Evolutionary conservation across 1,140 invertebrate genomes (phyloP).

Genomic region (Probaryconus sp.): DNA sequence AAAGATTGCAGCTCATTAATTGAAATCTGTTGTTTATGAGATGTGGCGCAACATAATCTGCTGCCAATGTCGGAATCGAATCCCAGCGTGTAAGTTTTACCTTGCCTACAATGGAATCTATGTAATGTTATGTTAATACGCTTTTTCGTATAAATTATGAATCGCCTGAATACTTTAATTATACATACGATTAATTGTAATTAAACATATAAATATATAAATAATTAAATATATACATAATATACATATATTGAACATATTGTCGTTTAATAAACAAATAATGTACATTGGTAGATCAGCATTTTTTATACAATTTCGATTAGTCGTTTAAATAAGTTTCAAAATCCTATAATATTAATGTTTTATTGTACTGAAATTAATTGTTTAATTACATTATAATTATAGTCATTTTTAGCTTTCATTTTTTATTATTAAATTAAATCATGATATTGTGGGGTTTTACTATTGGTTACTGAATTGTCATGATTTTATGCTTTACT

Average conservation of each 20-base stretch:
- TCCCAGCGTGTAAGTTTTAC: conserved; percentile 45
- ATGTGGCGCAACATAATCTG: conserved; percentile 35
- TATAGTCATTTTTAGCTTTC: no score
- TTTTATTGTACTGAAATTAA: no score
- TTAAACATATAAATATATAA: conserved; percentile 66
- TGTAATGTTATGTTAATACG: conserved; percentile 65
- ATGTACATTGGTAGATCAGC: conserved; percentile 36
- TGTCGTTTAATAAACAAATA: conserved; percentile 61
- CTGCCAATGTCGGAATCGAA: conserved; percentile 63
- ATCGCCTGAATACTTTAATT: conserved; percentile 64
- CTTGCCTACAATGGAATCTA: conserved; percentile 60
- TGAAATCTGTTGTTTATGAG: conserved; percentile 24
- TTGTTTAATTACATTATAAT: no score
- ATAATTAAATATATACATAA: conserved; percentile 66
- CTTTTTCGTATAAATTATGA: conserved; percentile 72
- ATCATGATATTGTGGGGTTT: no score
- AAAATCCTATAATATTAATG: background rate
- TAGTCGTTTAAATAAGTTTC: conserved; percentile 1
- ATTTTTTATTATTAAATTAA: no score
- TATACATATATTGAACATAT: conserved; percentile 68
- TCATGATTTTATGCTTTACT: no score
- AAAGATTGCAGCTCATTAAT: conserved; percentile 17
- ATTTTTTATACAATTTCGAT: conserved; percentile 22
- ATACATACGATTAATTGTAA: conserved; percentile 68
- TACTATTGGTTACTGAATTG: no score